Base-by-base conservation (phyloP, 2,797 vertebrate genomes). In the Betta splendens region DNA sequence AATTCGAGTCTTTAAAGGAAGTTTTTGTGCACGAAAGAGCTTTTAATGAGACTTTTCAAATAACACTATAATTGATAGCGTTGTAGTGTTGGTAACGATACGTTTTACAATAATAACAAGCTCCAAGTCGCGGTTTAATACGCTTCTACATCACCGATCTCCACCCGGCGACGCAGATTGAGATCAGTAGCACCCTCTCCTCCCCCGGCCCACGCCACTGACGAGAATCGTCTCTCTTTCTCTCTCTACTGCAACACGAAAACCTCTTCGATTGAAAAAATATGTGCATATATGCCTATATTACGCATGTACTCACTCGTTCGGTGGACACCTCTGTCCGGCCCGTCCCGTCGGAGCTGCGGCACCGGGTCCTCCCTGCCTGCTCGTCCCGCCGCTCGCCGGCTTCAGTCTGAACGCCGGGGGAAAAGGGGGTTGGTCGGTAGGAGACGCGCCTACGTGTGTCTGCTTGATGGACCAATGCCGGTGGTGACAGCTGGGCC, bases 401-500 rank as follows among this genome's bases (percentile, higher is more conserved):
- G 84, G 84, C 74, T 42, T 49, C 68, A 22, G 55, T 75, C 62
- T 69, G 25, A 26, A 7, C 10, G 75, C 72, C 49, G 72, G 66
- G 59, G 55, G 31, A 47, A 52, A 45, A 48, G 77, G 81, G 76
- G 81, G 79, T 56, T 74, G 85, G 76, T 71, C 61, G 67, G 75
- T 69, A 67, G 69, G 63, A 55, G 56, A 37, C 67, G 72, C 44
- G 80, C 64, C 75, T 90, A 89, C 89, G 91, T 91, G 87, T 63
- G 75, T 66, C 54, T 60, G 77, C 72, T 57, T 7, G 68, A 66
- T 35, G 81, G 80, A 70, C 79, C 85, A 84, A 87, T 91, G 85
- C 72, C 69, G 76, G 80, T 67, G 66, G 75, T 78, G 87, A 86
- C 90, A 89, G 88, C 89, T 89, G 87, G 74, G 74, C 69, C 76